These are phyloP conservation scores for Drosophila lacteicornis DNA, from an alignment of 1,140 invertebrate species.

Conservation along the genomic window DNA sequence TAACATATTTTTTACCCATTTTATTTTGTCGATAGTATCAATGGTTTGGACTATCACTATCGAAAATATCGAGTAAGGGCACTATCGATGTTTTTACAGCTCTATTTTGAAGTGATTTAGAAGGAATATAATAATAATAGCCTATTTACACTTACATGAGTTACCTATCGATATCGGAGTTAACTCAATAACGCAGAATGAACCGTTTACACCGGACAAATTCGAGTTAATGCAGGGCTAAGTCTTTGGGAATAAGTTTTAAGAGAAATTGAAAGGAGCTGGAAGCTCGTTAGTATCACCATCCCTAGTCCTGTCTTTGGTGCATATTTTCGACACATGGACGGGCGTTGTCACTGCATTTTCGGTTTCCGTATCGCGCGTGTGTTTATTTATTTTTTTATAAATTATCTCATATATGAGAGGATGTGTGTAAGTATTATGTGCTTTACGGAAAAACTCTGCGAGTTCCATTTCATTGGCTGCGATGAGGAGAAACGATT, in stretches of 20 bases:
- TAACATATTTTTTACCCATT: no score
- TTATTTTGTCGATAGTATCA: no score
- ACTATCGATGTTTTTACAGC: no score
- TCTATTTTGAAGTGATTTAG: neutral
- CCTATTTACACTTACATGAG: no score
- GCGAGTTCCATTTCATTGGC: constrained; percentile 84
- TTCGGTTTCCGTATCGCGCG: constrained; percentile 25
- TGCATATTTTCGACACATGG: constrained; percentile 80
- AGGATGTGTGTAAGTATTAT: constrained; percentile 67
- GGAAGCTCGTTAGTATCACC: no score
- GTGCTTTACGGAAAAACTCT: constrained; percentile 63
- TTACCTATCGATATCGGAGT: no score
- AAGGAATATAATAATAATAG: neutral
- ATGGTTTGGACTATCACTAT: no score
- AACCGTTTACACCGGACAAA: no score
- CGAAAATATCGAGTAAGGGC: no score
- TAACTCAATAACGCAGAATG: no score
- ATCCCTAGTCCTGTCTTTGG: constrained; percentile 56
- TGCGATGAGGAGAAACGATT: constrained; percentile 45
- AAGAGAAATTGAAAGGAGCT: no score
- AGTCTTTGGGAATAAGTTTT: neutral
- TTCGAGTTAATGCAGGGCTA: no score
- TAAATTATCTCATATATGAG: neutral
- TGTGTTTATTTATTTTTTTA: constrained; percentile 21
- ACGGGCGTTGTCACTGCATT: constrained; percentile 41